These are phyloP conservation scores for Colossoma macropomum DNA, from an alignment of 2,113 vertebrate species.

Conservation along the genomic window DNA sequence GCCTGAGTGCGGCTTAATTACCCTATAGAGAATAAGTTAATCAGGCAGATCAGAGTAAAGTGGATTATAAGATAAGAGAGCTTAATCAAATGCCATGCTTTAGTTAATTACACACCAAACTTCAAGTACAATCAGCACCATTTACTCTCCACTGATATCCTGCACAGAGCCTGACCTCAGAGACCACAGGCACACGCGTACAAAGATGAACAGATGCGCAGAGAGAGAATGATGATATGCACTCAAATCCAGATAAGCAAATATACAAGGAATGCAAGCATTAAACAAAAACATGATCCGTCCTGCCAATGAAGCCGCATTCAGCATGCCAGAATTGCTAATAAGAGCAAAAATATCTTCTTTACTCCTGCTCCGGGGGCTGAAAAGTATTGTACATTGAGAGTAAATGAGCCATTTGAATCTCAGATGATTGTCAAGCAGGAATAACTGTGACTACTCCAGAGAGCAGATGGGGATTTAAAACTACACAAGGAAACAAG, in stretches of 20 bases:
- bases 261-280: background rate
- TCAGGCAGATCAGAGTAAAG: constrained; percentile 77
- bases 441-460: constrained; percentile 6
- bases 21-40: constrained; percentile 69
- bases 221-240: background rate
- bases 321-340: constrained; percentile 12
- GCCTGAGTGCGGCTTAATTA: constrained; percentile 67
- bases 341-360: constrained; percentile 13
- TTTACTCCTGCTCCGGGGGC: background rate
- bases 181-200: constrained; percentile 16
- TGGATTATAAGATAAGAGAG: constrained; percentile 78
- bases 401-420: constrained; percentile 24
- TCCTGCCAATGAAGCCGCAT: background rate
- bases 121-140: constrained; percentile 65
- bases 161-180: constrained; percentile 48
- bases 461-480: constrained; percentile 35
- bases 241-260: constrained; percentile 10
- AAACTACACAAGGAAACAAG: background rate
- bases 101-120: constrained; percentile 75
- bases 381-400: background rate
- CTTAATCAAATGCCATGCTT: constrained; percentile 75
- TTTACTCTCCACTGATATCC: constrained; percentile 65
- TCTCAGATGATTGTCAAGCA: constrained; percentile 12
- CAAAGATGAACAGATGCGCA: background rate
- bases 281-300: background rate